Conservation (phyloP, 1,140 invertebrate species). For the Pemphigus obesinymphae region DNA sequence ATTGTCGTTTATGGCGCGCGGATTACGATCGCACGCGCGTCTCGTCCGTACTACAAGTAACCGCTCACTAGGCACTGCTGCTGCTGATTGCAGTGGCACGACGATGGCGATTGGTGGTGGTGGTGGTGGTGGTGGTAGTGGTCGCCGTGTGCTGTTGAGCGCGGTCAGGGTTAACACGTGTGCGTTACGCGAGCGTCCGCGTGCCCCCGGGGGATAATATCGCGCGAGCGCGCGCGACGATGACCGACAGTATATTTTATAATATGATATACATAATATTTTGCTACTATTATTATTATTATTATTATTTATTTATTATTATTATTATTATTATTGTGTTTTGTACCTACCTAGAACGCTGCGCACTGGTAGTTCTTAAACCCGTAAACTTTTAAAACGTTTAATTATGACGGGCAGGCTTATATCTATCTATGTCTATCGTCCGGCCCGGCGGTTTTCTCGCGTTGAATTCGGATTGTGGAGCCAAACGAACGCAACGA, state of each 20-base stretch:
- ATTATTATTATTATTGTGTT: background rate
- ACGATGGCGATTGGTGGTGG: background rate
- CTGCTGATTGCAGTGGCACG: background rate
- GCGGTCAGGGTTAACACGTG: constrained; percentile 35
- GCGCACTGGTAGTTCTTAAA: no score
- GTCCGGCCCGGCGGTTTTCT: no score
- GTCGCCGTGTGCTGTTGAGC: constrained; percentile 2
- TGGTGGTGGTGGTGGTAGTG: background rate
- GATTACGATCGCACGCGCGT: background rate
- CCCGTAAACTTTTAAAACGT: background rate
- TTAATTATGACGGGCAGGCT: no score
- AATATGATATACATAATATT: no score
- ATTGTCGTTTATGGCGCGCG: background rate
- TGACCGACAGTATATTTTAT: background rate
- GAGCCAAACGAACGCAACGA: background rate
- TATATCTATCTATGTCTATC: no score
- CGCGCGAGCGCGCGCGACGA: background rate
- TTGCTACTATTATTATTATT: background rate
- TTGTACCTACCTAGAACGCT: no score
- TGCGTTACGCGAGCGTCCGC: background rate
- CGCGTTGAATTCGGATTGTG: background rate
- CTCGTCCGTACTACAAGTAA: background rate
- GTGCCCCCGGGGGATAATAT: background rate
- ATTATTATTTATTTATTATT: background rate
- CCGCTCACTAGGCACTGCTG: background rate